These are phyloP conservation scores for Sebastes minor DNA, from an alignment of 2,797 vertebrate species.

Conservation along the genomic window DNA sequence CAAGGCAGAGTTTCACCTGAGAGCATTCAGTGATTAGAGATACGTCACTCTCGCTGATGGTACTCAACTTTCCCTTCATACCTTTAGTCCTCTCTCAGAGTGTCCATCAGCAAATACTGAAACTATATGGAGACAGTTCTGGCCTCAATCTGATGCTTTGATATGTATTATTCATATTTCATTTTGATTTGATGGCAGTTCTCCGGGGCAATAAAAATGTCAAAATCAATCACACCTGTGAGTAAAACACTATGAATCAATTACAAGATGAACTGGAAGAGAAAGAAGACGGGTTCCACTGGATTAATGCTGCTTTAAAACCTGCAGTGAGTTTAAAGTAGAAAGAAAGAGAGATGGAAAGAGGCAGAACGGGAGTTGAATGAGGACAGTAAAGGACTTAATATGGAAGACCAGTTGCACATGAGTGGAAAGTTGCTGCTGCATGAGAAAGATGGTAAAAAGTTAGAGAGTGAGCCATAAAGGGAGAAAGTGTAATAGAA, in stretches of 20 bases:
- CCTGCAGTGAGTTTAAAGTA: neutral
- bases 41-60: neutral
- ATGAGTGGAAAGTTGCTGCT: neutral
- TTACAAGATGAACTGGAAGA: neutral
- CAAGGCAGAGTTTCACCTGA: neutral
- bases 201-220: constrained; percentile 24
- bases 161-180: constrained; percentile 48
- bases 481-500: neutral
- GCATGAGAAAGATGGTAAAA: neutral
- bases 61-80: neutral
- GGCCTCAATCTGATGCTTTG: constrained; percentile 11
- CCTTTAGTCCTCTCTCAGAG: constrained; percentile 1
- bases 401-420: neutral
- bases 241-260: constrained; percentile 31
- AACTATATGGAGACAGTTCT: constrained; percentile 4
- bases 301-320: neutral
- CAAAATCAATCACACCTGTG: constrained; percentile 21
- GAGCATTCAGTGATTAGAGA: neutral
- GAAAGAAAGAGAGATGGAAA: neutral
- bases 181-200: constrained; percentile 18
- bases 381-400: neutral
- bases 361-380: neutral
- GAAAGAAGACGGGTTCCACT: neutral
- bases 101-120: constrained; percentile 2
- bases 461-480: neutral